Percentiles rank a stretch among this genome's conserved stretches.
These are phyloP conservation scores for Euschistus heros DNA, from an alignment of 1,140 invertebrate genomes.

Conservation along the genomic window DNA sequence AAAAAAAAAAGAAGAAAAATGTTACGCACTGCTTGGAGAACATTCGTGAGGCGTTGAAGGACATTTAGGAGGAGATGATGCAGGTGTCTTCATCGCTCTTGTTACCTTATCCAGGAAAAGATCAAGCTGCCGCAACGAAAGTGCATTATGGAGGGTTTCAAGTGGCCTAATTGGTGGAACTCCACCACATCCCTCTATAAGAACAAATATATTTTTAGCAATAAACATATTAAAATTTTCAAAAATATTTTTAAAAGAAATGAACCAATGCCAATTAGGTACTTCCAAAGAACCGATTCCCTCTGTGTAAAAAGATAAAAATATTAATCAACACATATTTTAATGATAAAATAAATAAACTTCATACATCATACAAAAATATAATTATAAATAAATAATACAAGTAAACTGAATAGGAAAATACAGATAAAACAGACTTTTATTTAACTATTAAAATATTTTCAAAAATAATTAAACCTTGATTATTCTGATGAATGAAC, in stretches of 20 bases:
- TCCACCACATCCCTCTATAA: constrained; percentile 63
- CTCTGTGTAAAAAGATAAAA: too few species aligned
- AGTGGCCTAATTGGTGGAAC: constrained; percentile 87
- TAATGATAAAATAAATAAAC: too few species aligned
- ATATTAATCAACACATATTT: too few species aligned
- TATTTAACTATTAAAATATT: too few species aligned
- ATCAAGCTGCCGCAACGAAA: constrained; percentile 83
- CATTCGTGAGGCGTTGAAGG: constrained; percentile 38
- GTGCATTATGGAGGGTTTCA: constrained; percentile 90
- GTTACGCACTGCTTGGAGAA: constrained; percentile 4
- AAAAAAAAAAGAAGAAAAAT: too few species aligned
- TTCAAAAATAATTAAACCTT: too few species aligned
- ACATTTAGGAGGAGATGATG: constrained; percentile 55
- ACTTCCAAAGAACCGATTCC: too few species aligned
- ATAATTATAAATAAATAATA: too few species aligned
- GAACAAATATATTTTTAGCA: background rate
- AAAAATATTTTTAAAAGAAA: background rate
- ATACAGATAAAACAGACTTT: too few species aligned
- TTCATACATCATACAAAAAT: too few species aligned
- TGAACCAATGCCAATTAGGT: background rate
- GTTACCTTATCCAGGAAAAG: constrained; percentile 77
- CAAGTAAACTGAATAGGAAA: too few species aligned
- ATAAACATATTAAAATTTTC: background rate
- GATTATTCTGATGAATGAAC: too few species aligned
- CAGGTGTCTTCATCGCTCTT: constrained; percentile 52